A percentile compares a stretch with the other conserved stretches of the same genome.
Conservation (phyloP, 2,113 vertebrate genomes). For the Pelmatolapia mariae region DNA sequence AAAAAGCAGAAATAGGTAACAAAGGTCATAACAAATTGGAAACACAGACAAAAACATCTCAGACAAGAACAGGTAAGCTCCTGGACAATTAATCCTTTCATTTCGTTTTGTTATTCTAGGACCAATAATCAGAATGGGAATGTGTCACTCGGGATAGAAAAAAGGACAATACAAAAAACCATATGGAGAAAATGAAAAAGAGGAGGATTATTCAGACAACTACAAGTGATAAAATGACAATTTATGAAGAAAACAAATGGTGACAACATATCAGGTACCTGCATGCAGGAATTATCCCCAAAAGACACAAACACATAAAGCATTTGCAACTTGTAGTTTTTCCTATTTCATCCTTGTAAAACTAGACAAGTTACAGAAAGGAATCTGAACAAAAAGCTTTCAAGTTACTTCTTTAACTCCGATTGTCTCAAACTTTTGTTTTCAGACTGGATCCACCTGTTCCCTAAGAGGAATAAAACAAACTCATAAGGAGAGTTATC, state of each 20-base stretch:
- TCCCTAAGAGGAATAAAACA: not conserved
- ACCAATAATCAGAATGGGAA: not conserved
- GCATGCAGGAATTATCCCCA: constrained; percentile 13
- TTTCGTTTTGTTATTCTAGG: not conserved
- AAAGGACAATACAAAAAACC: not conserved
- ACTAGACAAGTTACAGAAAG: not conserved
- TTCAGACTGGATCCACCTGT: not conserved
- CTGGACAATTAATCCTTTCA: not conserved
- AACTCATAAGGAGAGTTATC: not conserved
- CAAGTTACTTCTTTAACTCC: not conserved
- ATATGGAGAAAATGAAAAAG: not conserved
- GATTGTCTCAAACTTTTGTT: not conserved
- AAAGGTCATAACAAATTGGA: not conserved
- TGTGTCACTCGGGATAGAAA: not conserved
- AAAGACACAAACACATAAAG: constrained; percentile 20
- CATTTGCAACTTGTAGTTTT: constrained; percentile 19
- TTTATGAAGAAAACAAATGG: not conserved
- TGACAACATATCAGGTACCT: not conserved
- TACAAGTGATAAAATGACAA: not conserved
- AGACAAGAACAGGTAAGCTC: not conserved
- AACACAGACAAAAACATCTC: not conserved
- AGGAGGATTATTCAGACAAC: not conserved
- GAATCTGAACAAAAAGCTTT: not conserved
- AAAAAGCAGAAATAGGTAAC: not conserved
- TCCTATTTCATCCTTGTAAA: not conserved